Evolutionary conservation across 2,888 invertebrate genomes (phyloP).

Genomic region (Siphlonurus alternatus): DNA sequence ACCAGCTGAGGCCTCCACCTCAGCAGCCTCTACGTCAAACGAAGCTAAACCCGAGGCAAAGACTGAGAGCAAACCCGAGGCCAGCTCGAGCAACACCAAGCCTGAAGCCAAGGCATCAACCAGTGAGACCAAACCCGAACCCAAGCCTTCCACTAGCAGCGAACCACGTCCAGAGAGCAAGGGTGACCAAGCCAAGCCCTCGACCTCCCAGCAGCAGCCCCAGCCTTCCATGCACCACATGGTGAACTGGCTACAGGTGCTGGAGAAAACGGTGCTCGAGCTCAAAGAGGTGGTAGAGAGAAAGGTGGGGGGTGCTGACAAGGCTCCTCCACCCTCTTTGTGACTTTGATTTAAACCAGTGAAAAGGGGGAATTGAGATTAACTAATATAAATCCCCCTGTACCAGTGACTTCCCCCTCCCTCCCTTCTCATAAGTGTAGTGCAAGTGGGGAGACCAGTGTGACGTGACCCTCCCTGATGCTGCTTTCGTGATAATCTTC

Average conservation of each 20-base stretch:
- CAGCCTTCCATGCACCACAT: slow-evolving; percentile 20
- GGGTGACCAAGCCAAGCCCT: slow-evolving; percentile 17
- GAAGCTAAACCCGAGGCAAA: neutral
- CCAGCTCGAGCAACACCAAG: slow-evolving; percentile 17
- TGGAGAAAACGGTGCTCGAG: slow-evolving; percentile 26
- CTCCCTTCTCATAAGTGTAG: no score
- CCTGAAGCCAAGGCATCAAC: slow-evolving; percentile 13
- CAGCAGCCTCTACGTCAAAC: neutral
- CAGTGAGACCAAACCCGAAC: slow-evolving; percentile 12
- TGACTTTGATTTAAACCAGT: no score
- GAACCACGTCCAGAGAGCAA: slow-evolving; percentile 14
- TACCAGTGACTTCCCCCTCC: neutral
- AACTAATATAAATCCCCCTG: neutral
- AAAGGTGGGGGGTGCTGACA: slow-evolving; percentile 9
- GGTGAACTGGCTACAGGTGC: slow-evolving; percentile 26
- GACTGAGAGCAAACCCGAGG: slow-evolving; percentile 1
- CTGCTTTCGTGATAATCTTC: neutral
- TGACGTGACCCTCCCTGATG: neutral
- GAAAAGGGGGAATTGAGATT: no score
- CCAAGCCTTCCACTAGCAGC: slow-evolving; percentile 13
- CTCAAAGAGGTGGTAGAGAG: slow-evolving; percentile 14
- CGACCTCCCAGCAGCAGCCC: slow-evolving; percentile 19
- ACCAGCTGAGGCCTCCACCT: neutral
- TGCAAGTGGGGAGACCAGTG: no score
- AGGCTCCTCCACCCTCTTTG: neutral